Percentiles rank a stretch among this genome's conserved stretches.
phyloP scores from a whole-genome alignment of 2,888 invertebrate genomes.

The Tromatobia lineatoria region DNA sequence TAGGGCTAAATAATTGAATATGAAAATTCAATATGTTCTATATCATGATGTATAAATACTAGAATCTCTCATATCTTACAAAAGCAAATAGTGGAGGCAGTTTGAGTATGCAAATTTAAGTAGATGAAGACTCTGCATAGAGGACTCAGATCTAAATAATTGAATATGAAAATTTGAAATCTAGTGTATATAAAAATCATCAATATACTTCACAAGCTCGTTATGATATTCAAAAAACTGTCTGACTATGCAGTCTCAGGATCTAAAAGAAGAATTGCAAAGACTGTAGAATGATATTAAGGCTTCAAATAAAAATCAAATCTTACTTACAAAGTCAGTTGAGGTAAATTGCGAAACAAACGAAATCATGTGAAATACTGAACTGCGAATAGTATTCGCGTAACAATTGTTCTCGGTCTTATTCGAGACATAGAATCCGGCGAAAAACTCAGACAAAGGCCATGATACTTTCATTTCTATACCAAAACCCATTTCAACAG shows the following conservation, averaged over 20 bases:
- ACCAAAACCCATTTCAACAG: constrained; percentile 57
- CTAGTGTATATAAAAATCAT: too few species aligned
- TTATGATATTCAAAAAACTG: neutral
- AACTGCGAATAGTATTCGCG: constrained; percentile 34
- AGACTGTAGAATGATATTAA: neutral
- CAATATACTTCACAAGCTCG: too few species aligned
- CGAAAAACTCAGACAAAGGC: constrained; percentile 48
- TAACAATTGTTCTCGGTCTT: constrained; percentile 50
- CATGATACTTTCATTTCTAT: constrained; percentile 69
- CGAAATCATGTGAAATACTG: constrained; percentile 5
- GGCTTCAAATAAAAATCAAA: constrained; percentile 3
- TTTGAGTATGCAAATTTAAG: too few species aligned
- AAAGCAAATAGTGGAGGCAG: too few species aligned
- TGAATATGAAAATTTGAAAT: too few species aligned
- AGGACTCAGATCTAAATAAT: too few species aligned
- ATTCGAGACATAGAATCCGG: constrained; percentile 34
- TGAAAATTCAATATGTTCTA: too few species aligned
- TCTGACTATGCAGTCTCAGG: neutral
- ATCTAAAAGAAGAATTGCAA: neutral
- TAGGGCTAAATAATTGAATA: too few species aligned
- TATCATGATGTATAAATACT: too few species aligned
- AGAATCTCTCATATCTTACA: too few species aligned
- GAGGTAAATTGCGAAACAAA: neutral
- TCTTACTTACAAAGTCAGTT: neutral
- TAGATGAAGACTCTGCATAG: too few species aligned